phyloP scores from a whole-genome alignment of 2,797 vertebrate species.

The Alosa sapidissima region DNA sequence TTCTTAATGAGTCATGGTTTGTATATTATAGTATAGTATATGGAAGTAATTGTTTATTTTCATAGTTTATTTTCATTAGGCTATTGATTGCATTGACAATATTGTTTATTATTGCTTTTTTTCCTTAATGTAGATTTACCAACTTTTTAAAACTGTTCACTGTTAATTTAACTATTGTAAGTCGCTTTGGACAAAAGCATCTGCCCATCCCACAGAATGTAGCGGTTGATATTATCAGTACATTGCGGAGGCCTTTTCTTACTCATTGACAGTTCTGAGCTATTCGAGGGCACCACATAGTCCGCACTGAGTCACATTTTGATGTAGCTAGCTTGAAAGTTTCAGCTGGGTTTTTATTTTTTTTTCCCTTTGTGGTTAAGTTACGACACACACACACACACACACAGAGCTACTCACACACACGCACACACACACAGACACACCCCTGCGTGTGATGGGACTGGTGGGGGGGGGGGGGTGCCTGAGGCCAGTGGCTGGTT shows the following conservation, averaged over 20 bases:
- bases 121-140: too few species aligned
- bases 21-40: too few species aligned
- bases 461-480: neutral
- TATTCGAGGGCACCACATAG: neutral
- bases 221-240: neutral
- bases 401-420: neutral
- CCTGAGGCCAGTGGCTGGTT: neutral
- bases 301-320: neutral
- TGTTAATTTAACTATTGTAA: too few species aligned
- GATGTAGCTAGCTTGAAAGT: neutral
- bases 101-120: too few species aligned
- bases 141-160: too few species aligned
- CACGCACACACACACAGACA: neutral
- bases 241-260: neutral
- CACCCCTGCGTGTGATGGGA: neutral
- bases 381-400: neutral
- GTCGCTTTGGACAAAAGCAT: too few species aligned
- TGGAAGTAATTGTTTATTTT: too few species aligned
- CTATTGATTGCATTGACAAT: too few species aligned
- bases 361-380: neutral
- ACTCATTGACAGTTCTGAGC: neutral
- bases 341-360: neutral
- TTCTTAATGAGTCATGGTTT: too few species aligned
- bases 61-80: too few species aligned
- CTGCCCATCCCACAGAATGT: too few species aligned